A percentile compares a stretch with the other conserved stretches of the same genome.
phyloP scores from a whole-genome alignment of 1,140 invertebrate genomes.

The Xylocopa sonorina region DNA sequence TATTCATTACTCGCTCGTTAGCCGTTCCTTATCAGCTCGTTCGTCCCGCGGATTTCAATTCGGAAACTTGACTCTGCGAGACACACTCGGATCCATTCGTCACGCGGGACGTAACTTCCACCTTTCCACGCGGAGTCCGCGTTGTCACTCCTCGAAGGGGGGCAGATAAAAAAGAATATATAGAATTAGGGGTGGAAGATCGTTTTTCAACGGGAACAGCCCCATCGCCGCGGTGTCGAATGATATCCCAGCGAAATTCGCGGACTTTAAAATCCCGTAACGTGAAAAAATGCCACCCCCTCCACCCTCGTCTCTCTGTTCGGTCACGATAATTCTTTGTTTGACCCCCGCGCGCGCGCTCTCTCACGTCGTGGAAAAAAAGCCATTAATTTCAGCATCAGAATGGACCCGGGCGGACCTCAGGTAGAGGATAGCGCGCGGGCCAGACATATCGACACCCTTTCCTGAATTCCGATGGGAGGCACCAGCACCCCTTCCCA shows the following conservation, averaged over 20 bases:
- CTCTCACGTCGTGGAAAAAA: constrained; percentile 57
- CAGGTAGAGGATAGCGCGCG: constrained; percentile 66
- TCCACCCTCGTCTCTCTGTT: constrained; percentile 6
- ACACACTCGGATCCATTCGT: no score
- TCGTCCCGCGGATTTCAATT: no score
- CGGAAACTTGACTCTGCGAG: no score
- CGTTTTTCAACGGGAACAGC: constrained; percentile 48
- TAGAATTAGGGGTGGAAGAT: not conserved
- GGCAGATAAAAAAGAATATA: not conserved
- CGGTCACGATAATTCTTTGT: constrained; percentile 66
- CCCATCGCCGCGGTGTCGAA: not conserved
- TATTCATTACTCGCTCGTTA: no score
- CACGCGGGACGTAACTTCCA: no score
- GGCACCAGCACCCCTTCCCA: no score
- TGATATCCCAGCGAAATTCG: constrained; percentile 58
- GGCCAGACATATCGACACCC: constrained; percentile 67
- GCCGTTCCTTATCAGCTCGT: no score
- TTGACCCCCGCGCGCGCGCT: constrained; percentile 62
- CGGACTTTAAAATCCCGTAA: constrained; percentile 47
- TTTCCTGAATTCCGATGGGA: constrained; percentile 66
- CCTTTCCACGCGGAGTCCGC: no score
- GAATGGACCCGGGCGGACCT: constrained; percentile 59
- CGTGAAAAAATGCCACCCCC: constrained; percentile 61
- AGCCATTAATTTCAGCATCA: constrained; percentile 65
- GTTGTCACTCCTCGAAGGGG: no score